These are phyloP conservation scores for Micromussa lordhowensis DNA, from an alignment of 92 coral and sea anemone genomes.

Conservation along the genomic window DNA sequence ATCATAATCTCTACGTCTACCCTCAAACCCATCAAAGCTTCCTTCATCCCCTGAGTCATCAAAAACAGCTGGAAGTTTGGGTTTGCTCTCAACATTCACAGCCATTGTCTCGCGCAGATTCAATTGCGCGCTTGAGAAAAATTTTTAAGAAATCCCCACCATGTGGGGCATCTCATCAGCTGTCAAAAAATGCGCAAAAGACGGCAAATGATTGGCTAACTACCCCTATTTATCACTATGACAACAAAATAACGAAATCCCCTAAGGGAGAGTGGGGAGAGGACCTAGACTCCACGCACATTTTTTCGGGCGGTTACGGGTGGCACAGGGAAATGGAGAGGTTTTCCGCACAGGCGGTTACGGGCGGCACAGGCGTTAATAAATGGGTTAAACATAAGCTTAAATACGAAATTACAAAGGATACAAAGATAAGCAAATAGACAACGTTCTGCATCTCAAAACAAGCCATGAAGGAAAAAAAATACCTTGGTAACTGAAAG, in stretches of 20 bases:
- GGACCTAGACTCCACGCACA: neutral
- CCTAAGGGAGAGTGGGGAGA: slow-evolving; percentile 22
- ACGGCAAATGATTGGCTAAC: slow-evolving; percentile 21
- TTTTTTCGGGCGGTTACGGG: neutral
- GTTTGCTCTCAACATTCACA: neutral
- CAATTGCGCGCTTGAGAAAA: neutral
- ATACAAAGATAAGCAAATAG: too few species aligned
- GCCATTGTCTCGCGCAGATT: neutral
- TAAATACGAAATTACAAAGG: too few species aligned
- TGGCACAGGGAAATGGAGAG: neutral
- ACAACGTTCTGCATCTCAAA: too few species aligned
- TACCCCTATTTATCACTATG: slow-evolving; percentile 2
- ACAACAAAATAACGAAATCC: slow-evolving; percentile 11
- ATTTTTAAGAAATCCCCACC: neutral
- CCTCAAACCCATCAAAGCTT: neutral
- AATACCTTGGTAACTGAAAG: too few species aligned
- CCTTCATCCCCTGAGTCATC: slow-evolving; percentile 1
- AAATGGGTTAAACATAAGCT: neutral
- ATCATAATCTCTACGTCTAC: neutral
- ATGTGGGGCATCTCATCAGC: neutral
- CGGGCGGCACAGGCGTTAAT: neutral
- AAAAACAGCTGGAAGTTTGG: neutral
- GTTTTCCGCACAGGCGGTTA: neutral
- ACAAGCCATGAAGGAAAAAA: too few species aligned
- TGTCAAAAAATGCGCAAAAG: slow-evolving; percentile 33